Conservation (phyloP, 2,888 invertebrate species). For the Drosophila leonis region DNA sequence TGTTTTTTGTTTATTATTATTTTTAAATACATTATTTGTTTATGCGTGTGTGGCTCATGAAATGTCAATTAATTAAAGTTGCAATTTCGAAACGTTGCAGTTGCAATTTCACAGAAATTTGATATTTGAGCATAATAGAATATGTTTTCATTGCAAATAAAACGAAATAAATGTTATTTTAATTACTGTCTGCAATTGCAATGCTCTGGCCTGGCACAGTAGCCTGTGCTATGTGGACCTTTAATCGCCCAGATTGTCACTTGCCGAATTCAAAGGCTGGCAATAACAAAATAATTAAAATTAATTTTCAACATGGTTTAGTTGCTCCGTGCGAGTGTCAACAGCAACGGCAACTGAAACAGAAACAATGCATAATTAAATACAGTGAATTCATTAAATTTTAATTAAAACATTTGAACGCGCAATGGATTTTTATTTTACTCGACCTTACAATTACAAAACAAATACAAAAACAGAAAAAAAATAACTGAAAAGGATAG, state of each 20-base stretch:
- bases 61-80: constrained; percentile 60
- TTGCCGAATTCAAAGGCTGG: constrained; percentile 23
- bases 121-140: constrained; percentile 19
- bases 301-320: constrained; percentile 66
- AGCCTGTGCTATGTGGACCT: constrained; percentile 21
- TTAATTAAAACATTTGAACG: constrained; percentile 79
- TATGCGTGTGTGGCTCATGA: constrained; percentile 20
- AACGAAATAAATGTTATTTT: constrained; percentile 68
- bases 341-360: constrained; percentile 22
- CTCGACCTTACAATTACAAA: constrained; percentile 45
- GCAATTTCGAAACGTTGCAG: constrained; percentile 15
- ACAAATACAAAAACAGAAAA: constrained; percentile 11
- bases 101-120: constrained; percentile 12
- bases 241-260: constrained; percentile 40
- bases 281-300: constrained; percentile 66
- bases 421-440: constrained; percentile 72
- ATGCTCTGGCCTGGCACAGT: not conserved
- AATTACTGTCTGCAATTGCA: constrained; percentile 49
- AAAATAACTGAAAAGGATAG: constrained; percentile 23
- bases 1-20: constrained; percentile 8
- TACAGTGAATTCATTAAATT: constrained; percentile 76
- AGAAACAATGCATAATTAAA: constrained; percentile 73
- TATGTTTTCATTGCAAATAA: constrained; percentile 46
- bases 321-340: constrained; percentile 38
- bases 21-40: constrained; percentile 47